Conservation (phyloP, 2,888 invertebrate genomes). For the Dexiosoma caninum region DNA sequence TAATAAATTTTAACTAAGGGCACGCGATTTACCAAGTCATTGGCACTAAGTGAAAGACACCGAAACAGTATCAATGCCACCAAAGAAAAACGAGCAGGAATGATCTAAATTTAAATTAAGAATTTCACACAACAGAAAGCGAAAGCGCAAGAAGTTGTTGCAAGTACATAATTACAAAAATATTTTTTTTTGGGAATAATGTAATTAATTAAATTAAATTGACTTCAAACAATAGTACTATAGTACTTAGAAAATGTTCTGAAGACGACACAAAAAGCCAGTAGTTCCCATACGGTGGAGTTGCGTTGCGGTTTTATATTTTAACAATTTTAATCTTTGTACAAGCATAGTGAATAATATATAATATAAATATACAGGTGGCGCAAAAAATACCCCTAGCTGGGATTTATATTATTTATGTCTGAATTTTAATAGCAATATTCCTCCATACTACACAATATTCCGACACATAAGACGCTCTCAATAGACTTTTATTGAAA, state of each 20-base stretch:
- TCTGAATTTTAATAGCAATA: no score
- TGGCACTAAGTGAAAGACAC: not conserved
- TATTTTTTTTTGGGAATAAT: slow-evolving; percentile 16
- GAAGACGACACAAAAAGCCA: not conserved
- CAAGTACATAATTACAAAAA: slow-evolving; percentile 27
- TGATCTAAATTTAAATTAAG: slow-evolving; percentile 30
- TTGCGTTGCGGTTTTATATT: not conserved
- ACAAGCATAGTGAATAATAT: no score
- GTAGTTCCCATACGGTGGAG: not conserved
- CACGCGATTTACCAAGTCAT: slow-evolving; percentile 43
- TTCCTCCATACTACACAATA: no score
- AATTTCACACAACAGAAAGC: not conserved
- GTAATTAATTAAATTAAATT: slow-evolving; percentile 39
- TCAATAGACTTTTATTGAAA: no score
- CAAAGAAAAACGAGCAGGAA: not conserved
- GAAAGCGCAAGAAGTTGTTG: not conserved
- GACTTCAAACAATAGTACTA: slow-evolving; percentile 22
- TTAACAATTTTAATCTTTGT: not conserved
- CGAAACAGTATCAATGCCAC: not conserved
- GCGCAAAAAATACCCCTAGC: no score
- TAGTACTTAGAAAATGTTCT: not conserved
- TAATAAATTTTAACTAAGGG: slow-evolving; percentile 17
- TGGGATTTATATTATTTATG: no score
- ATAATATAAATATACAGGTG: no score
- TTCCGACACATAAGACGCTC: no score